phyloP scores from a whole-genome alignment of 2,888 invertebrate genomes.

The Pristionchus entomophagus region DNA sequence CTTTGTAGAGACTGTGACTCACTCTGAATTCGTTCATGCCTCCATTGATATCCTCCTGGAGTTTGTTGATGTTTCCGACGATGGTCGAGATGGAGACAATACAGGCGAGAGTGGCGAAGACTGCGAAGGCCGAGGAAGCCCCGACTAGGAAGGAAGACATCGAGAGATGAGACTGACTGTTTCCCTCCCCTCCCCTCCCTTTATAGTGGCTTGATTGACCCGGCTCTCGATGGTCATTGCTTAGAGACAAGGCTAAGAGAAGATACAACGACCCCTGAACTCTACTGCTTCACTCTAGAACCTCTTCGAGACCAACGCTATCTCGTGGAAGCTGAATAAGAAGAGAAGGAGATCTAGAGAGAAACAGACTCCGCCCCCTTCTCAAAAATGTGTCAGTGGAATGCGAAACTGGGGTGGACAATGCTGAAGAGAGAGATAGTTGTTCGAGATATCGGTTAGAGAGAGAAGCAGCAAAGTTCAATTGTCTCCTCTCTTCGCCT shows the following conservation, averaged over 20 bases:
- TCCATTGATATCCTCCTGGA: constrained; percentile 59
- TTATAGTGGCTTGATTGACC: background rate
- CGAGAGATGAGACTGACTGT: background rate
- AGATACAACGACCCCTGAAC: background rate
- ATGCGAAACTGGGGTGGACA: background rate
- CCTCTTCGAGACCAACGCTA: background rate
- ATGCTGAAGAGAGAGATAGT: background rate
- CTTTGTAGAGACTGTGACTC: constrained; percentile 21
- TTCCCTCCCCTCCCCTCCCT: too few species aligned
- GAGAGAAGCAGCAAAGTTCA: too few species aligned
- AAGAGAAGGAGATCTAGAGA: background rate
- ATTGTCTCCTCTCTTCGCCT: too few species aligned
- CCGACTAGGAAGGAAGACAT: constrained; percentile 56
- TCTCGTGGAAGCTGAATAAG: background rate
- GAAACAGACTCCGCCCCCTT: background rate
- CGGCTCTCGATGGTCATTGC: background rate
- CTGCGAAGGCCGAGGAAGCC: constrained; percentile 56
- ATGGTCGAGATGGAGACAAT: constrained; percentile 57
- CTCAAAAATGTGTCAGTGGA: background rate
- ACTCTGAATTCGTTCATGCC: constrained; percentile 65
- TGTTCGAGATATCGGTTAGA: too few species aligned
- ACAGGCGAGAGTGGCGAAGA: constrained; percentile 55
- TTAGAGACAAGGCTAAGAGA: background rate
- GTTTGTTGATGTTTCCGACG: constrained; percentile 58
- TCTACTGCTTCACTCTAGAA: background rate